A percentile compares a stretch with the other conserved stretches of the same genome.
Evolutionary conservation across 2,888 invertebrate genomes (phyloP).

Genomic region (Lycophotia porphyrea): DNA sequence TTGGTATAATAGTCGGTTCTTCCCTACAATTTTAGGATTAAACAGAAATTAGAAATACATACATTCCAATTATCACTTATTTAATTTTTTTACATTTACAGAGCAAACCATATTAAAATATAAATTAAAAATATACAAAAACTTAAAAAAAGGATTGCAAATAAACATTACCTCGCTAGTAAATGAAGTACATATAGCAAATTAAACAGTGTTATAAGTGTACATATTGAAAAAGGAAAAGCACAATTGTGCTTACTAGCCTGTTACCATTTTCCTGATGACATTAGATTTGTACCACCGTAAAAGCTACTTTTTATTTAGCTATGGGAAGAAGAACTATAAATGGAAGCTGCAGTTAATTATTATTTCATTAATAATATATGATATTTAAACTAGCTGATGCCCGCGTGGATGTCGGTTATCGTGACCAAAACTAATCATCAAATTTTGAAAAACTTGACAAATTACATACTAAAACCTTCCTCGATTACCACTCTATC

Average conservation of each 20-base stretch:
- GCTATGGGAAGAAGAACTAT: background rate
- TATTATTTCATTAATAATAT: slow-evolving; percentile 1
- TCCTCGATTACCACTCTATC: too few species aligned
- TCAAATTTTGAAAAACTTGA: too few species aligned
- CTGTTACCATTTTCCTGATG: background rate
- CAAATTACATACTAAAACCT: too few species aligned
- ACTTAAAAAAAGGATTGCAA: background rate
- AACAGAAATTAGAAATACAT: slow-evolving; percentile 11
- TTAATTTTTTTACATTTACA: background rate
- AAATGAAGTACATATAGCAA: background rate
- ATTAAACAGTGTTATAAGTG: slow-evolving; percentile 5
- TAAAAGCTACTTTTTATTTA: background rate
- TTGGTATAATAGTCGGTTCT: slow-evolving; percentile 91
- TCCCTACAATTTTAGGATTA: slow-evolving; percentile 73
- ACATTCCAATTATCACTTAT: background rate
- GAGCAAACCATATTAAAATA: slow-evolving; percentile 16
- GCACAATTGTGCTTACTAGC: background rate
- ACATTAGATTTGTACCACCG: background rate
- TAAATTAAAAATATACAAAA: background rate
- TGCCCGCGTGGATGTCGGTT: too few species aligned
- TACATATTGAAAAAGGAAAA: slow-evolving; percentile 11
- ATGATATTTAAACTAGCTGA: too few species aligned
- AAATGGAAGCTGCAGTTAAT: background rate
- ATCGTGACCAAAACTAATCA: too few species aligned
- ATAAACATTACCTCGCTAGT: background rate